Evolutionary conservation across 2,113 vertebrate genomes (phyloP), one percentile per base, ranked within the genome.

Genomic region (Notothenia rossii): DNA sequence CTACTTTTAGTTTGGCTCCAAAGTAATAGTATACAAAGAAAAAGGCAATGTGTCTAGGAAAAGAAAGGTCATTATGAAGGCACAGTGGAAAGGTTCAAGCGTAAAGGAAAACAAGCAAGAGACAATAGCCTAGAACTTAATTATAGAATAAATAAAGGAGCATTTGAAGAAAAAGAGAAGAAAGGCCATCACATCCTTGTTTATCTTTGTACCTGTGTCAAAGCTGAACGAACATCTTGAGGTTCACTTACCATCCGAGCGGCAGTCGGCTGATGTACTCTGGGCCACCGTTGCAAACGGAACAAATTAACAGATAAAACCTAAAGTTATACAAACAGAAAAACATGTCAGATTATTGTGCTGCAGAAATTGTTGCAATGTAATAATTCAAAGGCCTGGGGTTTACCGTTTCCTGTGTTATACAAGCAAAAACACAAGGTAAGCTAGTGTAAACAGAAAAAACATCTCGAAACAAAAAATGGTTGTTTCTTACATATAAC

Each of bases 281-380:
- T 83, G 98, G 97, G 96, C 98, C 98, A 94, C 96, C 96, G 94
- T 97, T 99, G 95, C 98, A 99, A 94, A 99, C 97, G 63, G 98
- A 99, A 94, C 98, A 99, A 95, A 98, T 94, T 95, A 99, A 99
- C 33, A 97, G 95, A 95, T 99, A 99, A 96, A 99, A 99, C 95
- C 98, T 99, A 81, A 83, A 91, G 40, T 87, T 0, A 29, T 29
- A 86, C 3, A 92, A 64, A 84, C 7, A 82, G 3, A 77, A 75
- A 15, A 77, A 2, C 0, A 3, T 0, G 20, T 75, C 18, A 81
- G 50, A 12, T 55, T 20, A 54, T 25, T 43, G 33, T 8, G 1
- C 33, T 48, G 10, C 40, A 33, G 46, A 80, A 29, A 8, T 1
- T 40, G 65, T 79, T 20, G 15, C 2, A 29, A 67, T 8, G 1